Conservation (phyloP, 1,140 invertebrate genomes). For the Diplogasteroides magnus region DNA sequence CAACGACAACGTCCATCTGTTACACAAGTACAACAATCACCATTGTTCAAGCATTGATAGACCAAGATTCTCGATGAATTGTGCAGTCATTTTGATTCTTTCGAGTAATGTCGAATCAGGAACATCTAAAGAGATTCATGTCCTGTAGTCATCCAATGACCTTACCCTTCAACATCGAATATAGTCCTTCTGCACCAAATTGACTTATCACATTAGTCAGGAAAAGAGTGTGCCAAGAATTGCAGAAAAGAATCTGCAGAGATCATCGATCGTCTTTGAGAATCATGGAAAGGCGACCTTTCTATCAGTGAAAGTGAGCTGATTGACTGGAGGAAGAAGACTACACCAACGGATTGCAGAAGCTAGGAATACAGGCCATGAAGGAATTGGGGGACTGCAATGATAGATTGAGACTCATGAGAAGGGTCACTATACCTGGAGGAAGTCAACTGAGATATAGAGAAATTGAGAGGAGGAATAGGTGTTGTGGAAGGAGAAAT, state of each 20-base stretch:
- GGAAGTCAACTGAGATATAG: no score
- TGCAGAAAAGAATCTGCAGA: slow-evolving; percentile 15
- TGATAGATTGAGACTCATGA: background rate
- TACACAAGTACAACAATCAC: no score
- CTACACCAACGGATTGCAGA: background rate
- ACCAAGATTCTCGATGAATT: background rate
- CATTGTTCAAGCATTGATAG: background rate
- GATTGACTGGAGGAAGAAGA: background rate
- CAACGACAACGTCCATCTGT: no score
- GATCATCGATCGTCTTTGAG: no score
- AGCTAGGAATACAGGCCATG: background rate
- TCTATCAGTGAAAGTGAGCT: background rate
- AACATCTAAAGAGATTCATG: background rate
- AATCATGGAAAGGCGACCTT: background rate
- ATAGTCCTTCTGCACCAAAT: no score
- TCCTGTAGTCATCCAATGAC: no score
- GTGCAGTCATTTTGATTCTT: background rate
- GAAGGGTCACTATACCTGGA: no score
- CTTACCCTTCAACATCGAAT: no score
- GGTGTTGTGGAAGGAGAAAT: no score
- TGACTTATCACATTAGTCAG: slow-evolving; percentile 8
- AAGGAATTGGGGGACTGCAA: background rate
- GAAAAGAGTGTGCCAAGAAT: slow-evolving; percentile 21
- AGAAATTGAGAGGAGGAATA: no score
- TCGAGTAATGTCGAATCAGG: background rate